Base-by-base conservation (phyloP, 2,113 vertebrate genomes). In the Apteryx mantelli region DNA sequence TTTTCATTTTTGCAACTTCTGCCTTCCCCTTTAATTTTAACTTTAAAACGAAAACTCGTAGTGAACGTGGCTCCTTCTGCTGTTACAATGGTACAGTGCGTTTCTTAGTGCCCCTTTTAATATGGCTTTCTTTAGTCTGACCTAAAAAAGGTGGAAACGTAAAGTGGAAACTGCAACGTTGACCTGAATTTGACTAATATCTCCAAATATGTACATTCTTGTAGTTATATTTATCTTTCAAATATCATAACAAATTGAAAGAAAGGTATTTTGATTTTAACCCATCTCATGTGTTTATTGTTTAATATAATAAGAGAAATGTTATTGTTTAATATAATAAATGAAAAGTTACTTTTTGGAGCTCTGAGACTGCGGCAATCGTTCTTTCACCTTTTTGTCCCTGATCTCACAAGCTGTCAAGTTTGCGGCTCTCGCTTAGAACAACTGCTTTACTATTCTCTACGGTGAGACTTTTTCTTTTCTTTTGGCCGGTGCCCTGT, bases 291-390 rank as follows among this genome's bases (percentile, higher is more conserved):
- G 97, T 98, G 97, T 88, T 98, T 98, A 97, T 98, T 98, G 98
- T 98, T 98, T 98, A 98, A 98, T 98, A 98, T 97, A 98, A 98
- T 97, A 98, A 98, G 98, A 96, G 79, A 96, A 97, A 97, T 98
- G 94, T 97, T 97, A 97, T 97, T 97, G 97, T 98, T 99, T 98
- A 98, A 97, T 97, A 95, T 96, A 97, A 97, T 97, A 98, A 97
- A 98, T 91, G 97, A 66, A 61, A 95, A 91, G 86, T 91, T 95
- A 96, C 95, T 97, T 97, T 97, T 97, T 97, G 97, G 89, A 97
- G 95, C 88, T 56, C 75, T 46, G 86, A 71, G 95, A 77, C 89
- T 94, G 81, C 4, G 15, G 46, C 36, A 42, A 10, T 95, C 63
- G 73, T 97, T 82, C 13, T 94, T 96, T 28, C 63, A 75, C 48